These are phyloP conservation scores for Brachionus rubens DNA, from an alignment of 1,140 invertebrate genomes.

Conservation along the genomic window DNA sequence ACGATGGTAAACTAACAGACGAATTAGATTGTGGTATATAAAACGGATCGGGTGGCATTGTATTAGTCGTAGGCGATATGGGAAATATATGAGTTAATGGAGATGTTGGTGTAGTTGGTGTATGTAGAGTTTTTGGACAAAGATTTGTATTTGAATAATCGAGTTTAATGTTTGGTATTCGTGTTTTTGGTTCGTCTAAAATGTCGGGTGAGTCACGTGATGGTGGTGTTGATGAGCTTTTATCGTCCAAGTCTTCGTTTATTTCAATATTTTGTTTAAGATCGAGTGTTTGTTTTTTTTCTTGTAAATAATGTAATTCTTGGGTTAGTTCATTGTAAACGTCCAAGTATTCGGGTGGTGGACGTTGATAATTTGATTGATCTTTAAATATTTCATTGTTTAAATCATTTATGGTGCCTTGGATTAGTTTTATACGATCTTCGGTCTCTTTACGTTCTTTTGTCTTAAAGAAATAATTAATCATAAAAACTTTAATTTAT, in stretches of 20 bases:
- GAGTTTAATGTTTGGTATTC: neutral
- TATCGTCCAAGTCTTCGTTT: neutral
- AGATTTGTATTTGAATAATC: neutral
- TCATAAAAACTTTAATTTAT: neutral
- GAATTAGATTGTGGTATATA: neutral
- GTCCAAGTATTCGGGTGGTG: constrained; percentile 41
- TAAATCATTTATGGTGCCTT: constrained; percentile 19
- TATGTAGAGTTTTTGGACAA: neutral
- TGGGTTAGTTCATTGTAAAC: constrained; percentile 30
- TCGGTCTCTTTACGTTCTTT: constrained; percentile 14
- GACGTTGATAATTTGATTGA: constrained; percentile 29
- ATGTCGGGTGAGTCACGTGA: neutral
- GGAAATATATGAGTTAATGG: neutral
- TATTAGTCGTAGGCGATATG: neutral
- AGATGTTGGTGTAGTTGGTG: constrained; percentile 1
- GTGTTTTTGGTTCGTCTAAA: neutral
- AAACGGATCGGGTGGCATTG: neutral
- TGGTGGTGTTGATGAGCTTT: neutral
- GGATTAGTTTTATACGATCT: neutral
- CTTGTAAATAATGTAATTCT: constrained; percentile 18
- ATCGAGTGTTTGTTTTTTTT: constrained; percentile 21
- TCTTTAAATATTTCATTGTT: constrained; percentile 41
- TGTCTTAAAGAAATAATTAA: neutral
- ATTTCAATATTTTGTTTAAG: neutral
- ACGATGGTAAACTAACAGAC: neutral